Evolutionary conservation across 1,140 invertebrate species (phyloP).

Genomic region (Latrodectus geometricus): DNA sequence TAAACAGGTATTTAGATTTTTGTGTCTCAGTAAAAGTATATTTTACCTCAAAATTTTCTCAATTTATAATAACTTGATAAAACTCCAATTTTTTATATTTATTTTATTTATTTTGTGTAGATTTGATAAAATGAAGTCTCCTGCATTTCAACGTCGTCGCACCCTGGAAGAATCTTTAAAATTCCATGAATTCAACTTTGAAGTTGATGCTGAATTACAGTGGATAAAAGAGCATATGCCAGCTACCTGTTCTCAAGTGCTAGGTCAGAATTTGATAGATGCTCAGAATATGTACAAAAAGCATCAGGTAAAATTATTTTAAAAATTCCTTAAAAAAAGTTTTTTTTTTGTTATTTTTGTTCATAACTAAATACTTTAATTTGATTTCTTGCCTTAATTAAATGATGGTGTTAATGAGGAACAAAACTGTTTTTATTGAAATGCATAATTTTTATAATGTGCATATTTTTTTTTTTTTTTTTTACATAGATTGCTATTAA

Average conservation of each 20-base stretch:
- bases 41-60: no score
- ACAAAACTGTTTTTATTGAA: neutral
- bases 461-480: no score
- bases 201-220: constrained; percentile 91
- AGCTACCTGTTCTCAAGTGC: constrained; percentile 79
- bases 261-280: constrained; percentile 78
- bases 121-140: constrained; percentile 70
- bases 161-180: constrained; percentile 87
- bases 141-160: constrained; percentile 75
- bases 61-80: neutral
- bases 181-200: constrained; percentile 94
- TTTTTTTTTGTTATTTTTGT: neutral
- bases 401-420: no score
- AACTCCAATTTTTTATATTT: neutral
- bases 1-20: no score
- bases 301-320: constrained; percentile 74
- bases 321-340: neutral
- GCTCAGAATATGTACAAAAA: constrained; percentile 93
- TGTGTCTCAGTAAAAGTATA: no score
- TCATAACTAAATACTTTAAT: neutral
- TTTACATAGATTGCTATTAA: no score
- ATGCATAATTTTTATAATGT: no score
- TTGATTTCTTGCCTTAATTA: neutral
- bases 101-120: constrained; percentile 57
- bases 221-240: constrained; percentile 94